Evolutionary conservation across 2,888 invertebrate species (phyloP).

Genomic region (Hofmannophila pseudospretella): DNA sequence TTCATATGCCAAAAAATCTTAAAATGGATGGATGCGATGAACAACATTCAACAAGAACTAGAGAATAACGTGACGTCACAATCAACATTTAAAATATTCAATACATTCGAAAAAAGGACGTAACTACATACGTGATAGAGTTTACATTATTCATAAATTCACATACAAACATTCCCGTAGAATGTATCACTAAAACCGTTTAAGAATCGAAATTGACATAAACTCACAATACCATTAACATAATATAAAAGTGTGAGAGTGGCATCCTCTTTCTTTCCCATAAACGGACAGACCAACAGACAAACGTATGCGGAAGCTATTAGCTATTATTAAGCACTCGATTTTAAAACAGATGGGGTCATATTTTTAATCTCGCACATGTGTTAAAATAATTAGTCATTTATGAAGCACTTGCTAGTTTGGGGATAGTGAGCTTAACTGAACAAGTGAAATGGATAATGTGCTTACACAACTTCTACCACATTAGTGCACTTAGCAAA

Average conservation of each 20-base stretch:
- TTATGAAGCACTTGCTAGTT: too few relatives aligned
- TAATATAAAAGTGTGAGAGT: conserved; percentile 40
- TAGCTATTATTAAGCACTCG: conserved; percentile 25
- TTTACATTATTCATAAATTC: conserved; percentile 14
- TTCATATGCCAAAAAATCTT: too few relatives aligned
- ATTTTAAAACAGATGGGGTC: conserved; percentile 20
- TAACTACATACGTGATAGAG: conserved; percentile 6
- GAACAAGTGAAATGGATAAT: too few relatives aligned
- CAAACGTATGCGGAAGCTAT: conserved; percentile 38
- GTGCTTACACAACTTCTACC: too few relatives aligned
- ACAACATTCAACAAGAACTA: too few relatives aligned
- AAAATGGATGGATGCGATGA: too few relatives aligned
- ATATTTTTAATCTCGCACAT: conserved; percentile 16
- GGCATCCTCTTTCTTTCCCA: conserved; percentile 33
- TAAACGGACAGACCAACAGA: conserved; percentile 22
- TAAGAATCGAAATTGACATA: conserved; percentile 33
- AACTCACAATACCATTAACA: conserved; percentile 31
- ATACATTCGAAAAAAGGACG: background rate
- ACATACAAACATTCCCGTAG: conserved; percentile 21
- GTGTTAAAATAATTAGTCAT: conserved; percentile 3
- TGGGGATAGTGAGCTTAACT: too few relatives aligned
- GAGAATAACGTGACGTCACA: background rate
- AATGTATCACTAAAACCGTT: conserved; percentile 25
- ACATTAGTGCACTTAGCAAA: too few relatives aligned
- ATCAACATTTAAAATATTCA: conserved; percentile 4